These are phyloP conservation scores for Hydractinia echinata DNA, from an alignment of 30 jellyfish, hydroid and myxozoan genomes.

Conservation along the genomic window DNA sequence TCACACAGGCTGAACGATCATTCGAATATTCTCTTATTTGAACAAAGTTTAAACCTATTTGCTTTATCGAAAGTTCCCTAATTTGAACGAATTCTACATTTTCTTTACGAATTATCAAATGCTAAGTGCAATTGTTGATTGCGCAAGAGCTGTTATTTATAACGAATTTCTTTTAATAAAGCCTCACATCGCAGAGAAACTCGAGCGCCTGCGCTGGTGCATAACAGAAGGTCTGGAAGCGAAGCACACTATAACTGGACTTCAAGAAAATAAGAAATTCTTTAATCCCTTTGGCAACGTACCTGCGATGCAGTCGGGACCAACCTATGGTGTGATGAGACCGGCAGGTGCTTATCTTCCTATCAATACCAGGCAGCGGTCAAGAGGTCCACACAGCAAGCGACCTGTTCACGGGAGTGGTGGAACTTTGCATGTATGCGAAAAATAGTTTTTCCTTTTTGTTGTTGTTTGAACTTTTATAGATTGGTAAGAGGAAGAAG, in stretches of 20 bases:
- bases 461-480: no score
- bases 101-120: no score
- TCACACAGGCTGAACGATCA: no score
- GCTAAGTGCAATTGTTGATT: no score
- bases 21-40: no score
- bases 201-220: conserved; percentile 92
- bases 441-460: not conserved
- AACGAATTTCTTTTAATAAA: conserved; percentile 3
- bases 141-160: no score
- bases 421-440: conserved; percentile 78
- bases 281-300: conserved; percentile 67
- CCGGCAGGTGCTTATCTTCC: conserved; percentile 56
- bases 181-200: conserved; percentile 82
- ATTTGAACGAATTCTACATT: no score
- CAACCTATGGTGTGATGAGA: conserved; percentile 58
- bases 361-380: conserved; percentile 38
- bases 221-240: conserved; percentile 87
- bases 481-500: no score
- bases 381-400: conserved; percentile 88
- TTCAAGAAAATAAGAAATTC: conserved; percentile 34
- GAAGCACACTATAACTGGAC: conserved; percentile 62
- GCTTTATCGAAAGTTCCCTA: no score
- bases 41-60: no score
- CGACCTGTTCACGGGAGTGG: conserved; percentile 88
- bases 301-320: conserved; percentile 47